phyloP scores from a whole-genome alignment of 1,140 invertebrate genomes.

The Eurosta solidaginis region DNA sequence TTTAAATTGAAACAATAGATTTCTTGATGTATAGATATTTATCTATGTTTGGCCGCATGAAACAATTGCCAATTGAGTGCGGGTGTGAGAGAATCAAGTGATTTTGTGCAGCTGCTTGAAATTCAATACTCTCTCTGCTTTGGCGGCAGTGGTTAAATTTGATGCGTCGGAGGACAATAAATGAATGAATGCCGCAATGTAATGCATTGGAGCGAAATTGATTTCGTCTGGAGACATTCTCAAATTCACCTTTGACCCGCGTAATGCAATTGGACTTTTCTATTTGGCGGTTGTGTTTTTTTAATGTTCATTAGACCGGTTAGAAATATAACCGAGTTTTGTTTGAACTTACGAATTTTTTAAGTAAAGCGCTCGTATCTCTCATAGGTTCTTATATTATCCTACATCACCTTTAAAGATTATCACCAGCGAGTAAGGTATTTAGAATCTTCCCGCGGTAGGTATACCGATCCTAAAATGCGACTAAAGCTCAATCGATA shows the following conservation, averaged over 20 bases:
- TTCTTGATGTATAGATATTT: too few species aligned
- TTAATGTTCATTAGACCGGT: neutral
- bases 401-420: too few species aligned
- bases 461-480: too few species aligned
- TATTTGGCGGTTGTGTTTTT: neutral
- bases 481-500: too few species aligned
- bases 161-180: constrained; percentile 33
- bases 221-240: constrained; percentile 21
- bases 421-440: too few species aligned
- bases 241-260: constrained; percentile 5
- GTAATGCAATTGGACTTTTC: neutral
- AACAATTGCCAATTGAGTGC: constrained; percentile 17
- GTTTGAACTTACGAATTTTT: neutral
- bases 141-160: constrained; percentile 33
- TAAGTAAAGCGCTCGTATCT: too few species aligned
- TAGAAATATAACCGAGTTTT: neutral
- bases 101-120: constrained; percentile 36
- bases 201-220: constrained; percentile 23
- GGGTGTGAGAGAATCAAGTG: constrained; percentile 24
- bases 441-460: too few species aligned
- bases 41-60: neutral
- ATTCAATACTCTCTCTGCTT: constrained; percentile 36
- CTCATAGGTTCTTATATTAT: too few species aligned
- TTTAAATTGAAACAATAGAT: neutral
- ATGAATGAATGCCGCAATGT: constrained; percentile 18